Base-by-base conservation (phyloP, 2,888 invertebrate genomes). In the Acleris laterana region DNA sequence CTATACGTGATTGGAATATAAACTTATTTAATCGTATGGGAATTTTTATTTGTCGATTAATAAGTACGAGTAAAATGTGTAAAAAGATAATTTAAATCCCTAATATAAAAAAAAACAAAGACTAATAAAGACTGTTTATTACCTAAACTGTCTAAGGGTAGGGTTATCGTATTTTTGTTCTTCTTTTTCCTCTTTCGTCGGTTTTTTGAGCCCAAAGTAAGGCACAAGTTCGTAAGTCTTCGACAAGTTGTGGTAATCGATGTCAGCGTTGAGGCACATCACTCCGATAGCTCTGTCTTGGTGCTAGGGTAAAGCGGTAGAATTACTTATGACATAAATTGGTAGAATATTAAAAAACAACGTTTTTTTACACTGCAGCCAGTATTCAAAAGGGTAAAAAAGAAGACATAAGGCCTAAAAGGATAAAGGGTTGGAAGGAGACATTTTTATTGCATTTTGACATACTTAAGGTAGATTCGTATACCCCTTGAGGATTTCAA, bases 221-320 rank as follows among this genome's bases (percentile, higher is more conserved):
- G 94, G 89, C 0, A 79, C 83, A 44, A 96, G 78, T 69, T 95
- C 94, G 68, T 91, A 92, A 4, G 76, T 74, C 0, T 67, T 85
- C 70, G 94, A 94, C 5, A 96, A 84, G 16, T 89, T 79, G 1
- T 93, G 85, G 69, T 94, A 93, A 76, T 95, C 94, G 9, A 95
- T 87, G 0, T 84, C 87, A 1, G 90, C 84, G 73, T 94, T 95
- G 4, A 96, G 76, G 70, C 94, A 93, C 87, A 95, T 90, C 0
- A 95, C 93, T 0, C 94, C 95, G 0, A 93, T 92, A 0, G 94
- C 93, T 22, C 75, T 77, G 4, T 90, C 91, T 22, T 87, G 81
- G 38, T 75, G 70, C 83, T 83, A 70, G 63, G 61, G 64, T 58
- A 64, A 25, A 57, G 11, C n/a, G 46, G 16, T 7, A 5, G n/a